These are phyloP conservation scores for Aldrovandia affinis DNA, from an alignment of 2,797 vertebrate genomes.

Conservation along the genomic window DNA sequence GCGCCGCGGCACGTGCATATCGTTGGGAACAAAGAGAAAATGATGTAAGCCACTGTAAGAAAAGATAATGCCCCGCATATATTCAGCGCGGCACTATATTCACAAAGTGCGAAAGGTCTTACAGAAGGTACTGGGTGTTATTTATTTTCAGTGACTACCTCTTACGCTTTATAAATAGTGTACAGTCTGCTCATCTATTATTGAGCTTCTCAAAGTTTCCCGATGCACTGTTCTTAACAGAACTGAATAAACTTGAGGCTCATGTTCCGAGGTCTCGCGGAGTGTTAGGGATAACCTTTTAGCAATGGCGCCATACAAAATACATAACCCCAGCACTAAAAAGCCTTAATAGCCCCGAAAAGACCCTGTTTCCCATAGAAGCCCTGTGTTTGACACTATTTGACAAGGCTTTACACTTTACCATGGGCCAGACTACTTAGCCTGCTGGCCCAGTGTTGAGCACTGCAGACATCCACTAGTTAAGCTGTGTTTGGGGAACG, in stretches of 20 bases:
- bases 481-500: neutral
- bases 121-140: conserved; percentile 15
- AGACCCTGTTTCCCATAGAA: conserved; percentile 12
- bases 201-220: conserved; percentile 46
- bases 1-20: conserved; percentile 7
- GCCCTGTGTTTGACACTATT: conserved; percentile 33
- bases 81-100: conserved; percentile 42
- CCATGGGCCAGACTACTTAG: neutral
- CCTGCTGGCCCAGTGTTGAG: neutral
- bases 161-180: conserved; percentile 58
- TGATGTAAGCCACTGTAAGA: conserved; percentile 57
- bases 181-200: conserved; percentile 48
- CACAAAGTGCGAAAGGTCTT: conserved; percentile 47
- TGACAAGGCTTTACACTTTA: conserved; percentile 16
- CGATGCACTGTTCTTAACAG: conserved; percentile 37
- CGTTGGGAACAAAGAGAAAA: conserved; percentile 44
- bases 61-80: conserved; percentile 37
- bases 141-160: conserved; percentile 48
- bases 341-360: conserved; percentile 33
- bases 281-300: conserved; percentile 44
- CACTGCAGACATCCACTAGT: neutral
- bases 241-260: conserved; percentile 38
- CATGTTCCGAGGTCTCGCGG: conserved; percentile 27
- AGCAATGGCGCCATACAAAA: conserved; percentile 35
- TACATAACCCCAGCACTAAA: conserved; percentile 30